A percentile compares a stretch with the other conserved stretches of the same genome.
Evolutionary conservation across 2,113 vertebrate species (phyloP).

Genomic region (Nibea albiflora): DNA sequence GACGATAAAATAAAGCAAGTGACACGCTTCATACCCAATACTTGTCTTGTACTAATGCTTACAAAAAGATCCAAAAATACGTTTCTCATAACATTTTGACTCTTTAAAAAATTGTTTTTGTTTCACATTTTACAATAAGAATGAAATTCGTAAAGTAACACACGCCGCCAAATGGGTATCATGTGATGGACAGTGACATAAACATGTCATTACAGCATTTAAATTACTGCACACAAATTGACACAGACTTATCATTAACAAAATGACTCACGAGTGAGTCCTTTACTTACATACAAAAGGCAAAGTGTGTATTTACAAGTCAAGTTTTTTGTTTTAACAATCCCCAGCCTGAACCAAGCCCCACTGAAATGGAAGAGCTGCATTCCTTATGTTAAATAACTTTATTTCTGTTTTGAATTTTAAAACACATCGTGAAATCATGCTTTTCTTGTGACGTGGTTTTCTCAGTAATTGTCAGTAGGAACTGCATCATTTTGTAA

Average conservation of each 20-base stretch:
- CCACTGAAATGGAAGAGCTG: background rate
- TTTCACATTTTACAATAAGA: conserved; percentile 11
- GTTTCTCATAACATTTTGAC: background rate
- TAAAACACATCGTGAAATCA: background rate
- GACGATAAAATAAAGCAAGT: background rate
- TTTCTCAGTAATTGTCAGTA: background rate
- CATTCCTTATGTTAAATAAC: background rate
- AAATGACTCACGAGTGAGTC: conserved; percentile 48
- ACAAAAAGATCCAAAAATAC: background rate
- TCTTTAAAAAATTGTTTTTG: conserved; percentile 1
- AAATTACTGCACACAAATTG: conserved; percentile 46
- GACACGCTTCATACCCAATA: background rate
- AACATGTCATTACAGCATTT: conserved; percentile 64
- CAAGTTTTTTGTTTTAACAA: conserved; percentile 13
- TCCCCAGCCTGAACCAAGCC: conserved; percentile 11
- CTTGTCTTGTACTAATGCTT: background rate
- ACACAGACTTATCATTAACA: conserved; percentile 62
- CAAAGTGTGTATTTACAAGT: conserved; percentile 47
- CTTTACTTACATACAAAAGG: conserved; percentile 43
- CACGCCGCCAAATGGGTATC: conserved; percentile 35
- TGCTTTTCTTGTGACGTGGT: too few relatives aligned
- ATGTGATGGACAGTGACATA: conserved; percentile 50
- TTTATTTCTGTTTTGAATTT: background rate
- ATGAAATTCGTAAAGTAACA: conserved; percentile 8
- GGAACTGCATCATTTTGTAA: conserved; percentile 1